Evolutionary conservation across 2,113 vertebrate species (phyloP), one percentile per base, ranked within the genome.

Genomic region (Phainopepla nitens): DNA sequence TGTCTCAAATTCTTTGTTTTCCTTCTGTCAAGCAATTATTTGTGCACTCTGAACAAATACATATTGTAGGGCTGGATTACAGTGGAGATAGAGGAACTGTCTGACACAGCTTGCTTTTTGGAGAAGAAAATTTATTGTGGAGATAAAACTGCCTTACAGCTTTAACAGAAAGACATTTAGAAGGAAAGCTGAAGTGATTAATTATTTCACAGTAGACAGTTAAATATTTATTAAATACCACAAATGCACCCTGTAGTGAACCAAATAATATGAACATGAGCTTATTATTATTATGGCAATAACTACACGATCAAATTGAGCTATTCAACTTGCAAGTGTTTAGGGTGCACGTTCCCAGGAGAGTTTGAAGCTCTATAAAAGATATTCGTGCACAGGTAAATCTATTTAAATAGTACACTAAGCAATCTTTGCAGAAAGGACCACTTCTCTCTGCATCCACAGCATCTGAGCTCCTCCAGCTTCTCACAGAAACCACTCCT

Each of bases 171-270:
- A 39, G 50, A 20, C 45, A 41, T 88, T 87, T 76, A 85, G 64
- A 94, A 77, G 49, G 53, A 92, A 89, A 82, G 61, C 28, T 79
- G 28, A 69, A 57, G 47, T 86, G 82, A 94, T 95, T 96, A 93
- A 96, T 91, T 95, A 95, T 96, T 96, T 70, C 78, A 85, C 35
- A 77, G 45, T 27, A 72, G 87, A 77, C 64, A 90, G 70, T 94
- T 85, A 93, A 96, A 91, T 91, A 97, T 93, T 95, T 93, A 96
- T 95, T 91, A 90, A 91, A 94, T 86, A 86, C 25, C 45, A 72
- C 9, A 36, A 57, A 41, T 56, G 35, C 24, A 70, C 31, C 28
- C 33, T 58, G 58, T 44, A 80, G 50, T 87, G 66, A 93, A 85
- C 41, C 49, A 89, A 36, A 23, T 72, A 80, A 85, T 51, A 27